Evolutionary conservation across 1,140 invertebrate genomes (phyloP).

Genomic region (Leptopilina clavipes): DNA sequence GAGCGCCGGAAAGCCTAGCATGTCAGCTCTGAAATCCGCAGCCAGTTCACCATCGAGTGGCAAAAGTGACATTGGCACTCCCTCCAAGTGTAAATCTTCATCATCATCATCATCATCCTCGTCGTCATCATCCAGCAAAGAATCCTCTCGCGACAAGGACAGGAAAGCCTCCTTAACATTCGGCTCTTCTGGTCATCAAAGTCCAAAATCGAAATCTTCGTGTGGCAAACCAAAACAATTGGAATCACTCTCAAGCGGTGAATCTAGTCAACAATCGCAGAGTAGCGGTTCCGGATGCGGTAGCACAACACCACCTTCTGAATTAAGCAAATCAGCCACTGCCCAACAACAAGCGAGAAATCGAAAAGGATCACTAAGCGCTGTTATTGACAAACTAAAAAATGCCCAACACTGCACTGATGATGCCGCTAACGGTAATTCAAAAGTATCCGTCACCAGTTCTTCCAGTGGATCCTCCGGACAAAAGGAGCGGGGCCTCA

Average conservation of each 20-base stretch:
- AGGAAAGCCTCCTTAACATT: conserved; percentile 76
- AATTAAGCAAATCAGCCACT: conserved; percentile 74
- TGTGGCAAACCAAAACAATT: conserved; percentile 81
- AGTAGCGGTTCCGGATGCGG: conserved; percentile 55
- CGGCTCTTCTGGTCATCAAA: conserved; percentile 73
- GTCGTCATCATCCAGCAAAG: conserved; percentile 65
- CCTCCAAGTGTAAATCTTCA: conserved; percentile 64
- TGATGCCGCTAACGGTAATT: conserved; percentile 55
- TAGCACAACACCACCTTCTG: conserved; percentile 76
- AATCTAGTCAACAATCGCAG: conserved; percentile 47
- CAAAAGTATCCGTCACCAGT: conserved; percentile 55
- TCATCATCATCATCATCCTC: conserved; percentile 64
- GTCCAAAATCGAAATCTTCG: conserved; percentile 81
- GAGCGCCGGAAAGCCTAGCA: conserved; percentile 89
- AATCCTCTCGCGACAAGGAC: conserved; percentile 78
- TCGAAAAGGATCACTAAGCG: conserved; percentile 86
- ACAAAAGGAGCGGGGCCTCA: conserved; percentile 62
- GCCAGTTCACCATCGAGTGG: conserved; percentile 77
- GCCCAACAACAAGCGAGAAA: conserved; percentile 78
- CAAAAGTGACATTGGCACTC: conserved; percentile 52
- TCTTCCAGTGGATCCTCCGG: conserved; percentile 55
- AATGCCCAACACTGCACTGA: conserved; percentile 80
- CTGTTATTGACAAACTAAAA: conserved; percentile 90
- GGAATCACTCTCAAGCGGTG: conserved; percentile 74
- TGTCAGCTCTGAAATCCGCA: conserved; percentile 89